Conservation (phyloP, 2,113 vertebrate genomes). For the Monopterus albus region DNA sequence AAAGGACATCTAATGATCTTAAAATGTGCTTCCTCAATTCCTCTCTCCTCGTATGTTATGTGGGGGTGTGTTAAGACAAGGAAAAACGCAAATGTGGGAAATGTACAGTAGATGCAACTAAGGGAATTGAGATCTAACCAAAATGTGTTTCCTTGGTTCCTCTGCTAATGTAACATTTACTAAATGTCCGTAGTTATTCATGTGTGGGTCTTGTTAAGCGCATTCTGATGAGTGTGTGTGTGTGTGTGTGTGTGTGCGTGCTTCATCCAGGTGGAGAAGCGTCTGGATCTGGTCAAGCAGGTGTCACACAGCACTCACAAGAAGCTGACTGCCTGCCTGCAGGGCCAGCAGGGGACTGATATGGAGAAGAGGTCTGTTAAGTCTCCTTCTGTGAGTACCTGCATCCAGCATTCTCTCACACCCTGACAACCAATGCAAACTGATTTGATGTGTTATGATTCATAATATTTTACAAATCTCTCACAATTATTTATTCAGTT, state of each 20-base stretch:
- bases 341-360: slow-evolving; percentile 95
- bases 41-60: too few species aligned
- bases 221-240: slow-evolving; percentile 2
- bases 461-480: neutral
- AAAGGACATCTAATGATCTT: too few species aligned
- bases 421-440: neutral
- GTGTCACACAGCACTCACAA: slow-evolving; percentile 98
- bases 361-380: slow-evolving; percentile 96
- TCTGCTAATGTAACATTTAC: too few species aligned
- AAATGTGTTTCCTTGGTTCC: too few species aligned
- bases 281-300: slow-evolving; percentile 96
- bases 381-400: slow-evolving; percentile 78
- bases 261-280: slow-evolving; percentile 91
- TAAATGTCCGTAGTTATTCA: too few species aligned
- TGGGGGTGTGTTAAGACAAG: too few species aligned
- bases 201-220: too few species aligned
- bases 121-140: too few species aligned
- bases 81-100: too few species aligned
- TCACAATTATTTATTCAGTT: neutral
- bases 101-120: too few species aligned
- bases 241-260: slow-evolving; percentile 10
- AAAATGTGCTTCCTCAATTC: too few species aligned
- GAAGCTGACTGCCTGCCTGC: slow-evolving; percentile 96
- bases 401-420: neutral
- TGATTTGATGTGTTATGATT: neutral